Conservation (phyloP, 2,797 vertebrate species). For the Megaceryle alcyon region DNA sequence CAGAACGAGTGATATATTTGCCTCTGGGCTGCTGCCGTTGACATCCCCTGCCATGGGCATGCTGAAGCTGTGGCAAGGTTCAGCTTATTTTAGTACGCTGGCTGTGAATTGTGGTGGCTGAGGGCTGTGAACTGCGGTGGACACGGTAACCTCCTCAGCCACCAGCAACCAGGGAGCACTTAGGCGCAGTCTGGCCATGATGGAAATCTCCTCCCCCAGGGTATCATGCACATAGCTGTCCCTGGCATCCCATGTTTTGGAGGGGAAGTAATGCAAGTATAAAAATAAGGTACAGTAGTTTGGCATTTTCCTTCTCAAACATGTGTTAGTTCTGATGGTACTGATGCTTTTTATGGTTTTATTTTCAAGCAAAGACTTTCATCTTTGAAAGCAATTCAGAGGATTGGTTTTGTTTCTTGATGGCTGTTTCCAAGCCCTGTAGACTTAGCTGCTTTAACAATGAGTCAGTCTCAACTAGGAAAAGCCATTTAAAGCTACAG, state of each 20-base stretch:
- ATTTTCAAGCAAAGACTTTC: background rate
- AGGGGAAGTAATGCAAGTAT: background rate
- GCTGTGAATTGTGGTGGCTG: background rate
- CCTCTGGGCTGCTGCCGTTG: background rate
- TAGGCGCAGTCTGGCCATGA: background rate
- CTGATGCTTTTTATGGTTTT: background rate
- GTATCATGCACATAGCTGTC: background rate
- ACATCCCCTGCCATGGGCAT: rapidly evolving
- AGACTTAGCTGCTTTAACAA: constrained; percentile 22
- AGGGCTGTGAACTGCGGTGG: background rate
- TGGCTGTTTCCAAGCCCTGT: constrained; percentile 8
- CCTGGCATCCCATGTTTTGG: background rate
- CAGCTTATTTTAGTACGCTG: background rate
- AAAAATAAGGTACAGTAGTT: background rate
- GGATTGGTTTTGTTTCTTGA: background rate
- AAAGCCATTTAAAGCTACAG: constrained; percentile 13
- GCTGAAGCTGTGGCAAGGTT: background rate
- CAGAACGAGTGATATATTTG: background rate
- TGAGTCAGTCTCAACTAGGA: constrained; percentile 12
- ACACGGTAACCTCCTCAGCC: background rate
- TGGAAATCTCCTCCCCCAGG: background rate
- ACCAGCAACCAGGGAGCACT: background rate
- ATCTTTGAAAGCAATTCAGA: background rate
- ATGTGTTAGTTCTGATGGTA: background rate
- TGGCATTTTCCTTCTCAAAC: background rate